Percentiles rank a stretch among this genome's conserved stretches.
These are phyloP conservation scores for Electrophaes corylata DNA, from an alignment of 2,888 invertebrate genomes.

Conservation along the genomic window DNA sequence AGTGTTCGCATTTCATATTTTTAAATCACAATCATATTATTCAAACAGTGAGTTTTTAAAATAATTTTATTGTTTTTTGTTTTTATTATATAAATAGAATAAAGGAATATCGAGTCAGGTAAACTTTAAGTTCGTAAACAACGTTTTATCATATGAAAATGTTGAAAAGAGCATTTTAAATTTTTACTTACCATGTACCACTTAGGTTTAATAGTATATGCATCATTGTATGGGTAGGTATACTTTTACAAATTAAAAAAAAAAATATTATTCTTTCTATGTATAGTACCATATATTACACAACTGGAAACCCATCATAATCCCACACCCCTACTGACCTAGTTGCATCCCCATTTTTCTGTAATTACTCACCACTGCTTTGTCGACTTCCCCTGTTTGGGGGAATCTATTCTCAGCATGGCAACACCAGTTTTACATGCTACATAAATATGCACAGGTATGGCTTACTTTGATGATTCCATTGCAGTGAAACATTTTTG, in stretches of 20 bases:
- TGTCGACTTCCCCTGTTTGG: conserved; percentile 66
- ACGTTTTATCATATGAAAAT: too few relatives aligned
- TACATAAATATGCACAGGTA: conserved; percentile 6
- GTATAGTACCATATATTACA: not conserved
- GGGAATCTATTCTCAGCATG: conserved; percentile 39
- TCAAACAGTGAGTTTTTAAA: too few relatives aligned
- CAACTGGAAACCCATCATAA: conserved; percentile 25
- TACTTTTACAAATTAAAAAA: not conserved
- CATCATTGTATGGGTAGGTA: too few relatives aligned
- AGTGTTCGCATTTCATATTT: too few relatives aligned
- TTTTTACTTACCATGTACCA: too few relatives aligned
- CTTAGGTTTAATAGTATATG: too few relatives aligned
- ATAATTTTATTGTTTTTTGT: too few relatives aligned
- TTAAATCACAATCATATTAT: too few relatives aligned
- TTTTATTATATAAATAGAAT: too few relatives aligned
- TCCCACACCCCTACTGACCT: conserved; percentile 62
- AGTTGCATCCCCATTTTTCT: conserved; percentile 79
- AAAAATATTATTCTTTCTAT: not conserved
- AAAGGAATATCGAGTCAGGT: too few relatives aligned
- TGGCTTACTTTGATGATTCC: not conserved
- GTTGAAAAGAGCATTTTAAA: too few relatives aligned
- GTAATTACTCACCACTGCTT: conserved; percentile 79
- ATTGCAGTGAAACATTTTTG: not conserved
- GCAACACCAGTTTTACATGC: conserved; percentile 20
- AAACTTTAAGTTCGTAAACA: too few relatives aligned